A percentile compares a stretch with the other conserved stretches of the same genome.
phyloP scores from a whole-genome alignment of 2,113 vertebrate genomes.

The Psilopogon haemacephalus region DNA sequence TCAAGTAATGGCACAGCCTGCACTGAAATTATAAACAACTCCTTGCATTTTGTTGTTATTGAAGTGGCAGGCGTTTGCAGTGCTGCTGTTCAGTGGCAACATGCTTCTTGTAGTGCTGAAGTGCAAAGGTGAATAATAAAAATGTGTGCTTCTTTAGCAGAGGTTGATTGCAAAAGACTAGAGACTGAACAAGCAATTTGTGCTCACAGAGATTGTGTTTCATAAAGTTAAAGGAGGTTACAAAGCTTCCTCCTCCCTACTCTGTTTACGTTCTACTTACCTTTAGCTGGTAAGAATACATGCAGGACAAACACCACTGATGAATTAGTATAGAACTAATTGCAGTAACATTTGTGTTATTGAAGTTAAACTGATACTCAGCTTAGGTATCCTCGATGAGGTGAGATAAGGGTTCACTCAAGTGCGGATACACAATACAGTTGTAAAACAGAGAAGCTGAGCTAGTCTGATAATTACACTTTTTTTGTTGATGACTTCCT shows the following conservation, averaged over 20 bases:
- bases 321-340: constrained; percentile 41
- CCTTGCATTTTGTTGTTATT: constrained; percentile 28
- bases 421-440: constrained; percentile 36
- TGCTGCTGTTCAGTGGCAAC: background rate
- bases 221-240: background rate
- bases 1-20: constrained; percentile 8
- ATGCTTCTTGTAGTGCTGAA: background rate
- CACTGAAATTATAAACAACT: background rate
- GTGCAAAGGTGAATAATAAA: background rate
- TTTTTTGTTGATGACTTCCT: constrained; percentile 58
- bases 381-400: constrained; percentile 34
- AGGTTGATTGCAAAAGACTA: background rate
- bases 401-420: constrained; percentile 58
- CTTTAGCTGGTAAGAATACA: background rate
- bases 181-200: background rate
- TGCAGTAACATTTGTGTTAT: constrained; percentile 27
- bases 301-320: background rate
- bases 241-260: background rate
- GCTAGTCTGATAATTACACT: constrained; percentile 43
- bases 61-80: background rate
- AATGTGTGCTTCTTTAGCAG: background rate
- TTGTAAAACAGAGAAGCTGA: constrained; percentile 15
- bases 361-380: constrained; percentile 52
- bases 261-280: background rate
- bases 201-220: background rate